phyloP scores from a whole-genome alignment of 2,888 invertebrate species.

The Apamea sordens region DNA sequence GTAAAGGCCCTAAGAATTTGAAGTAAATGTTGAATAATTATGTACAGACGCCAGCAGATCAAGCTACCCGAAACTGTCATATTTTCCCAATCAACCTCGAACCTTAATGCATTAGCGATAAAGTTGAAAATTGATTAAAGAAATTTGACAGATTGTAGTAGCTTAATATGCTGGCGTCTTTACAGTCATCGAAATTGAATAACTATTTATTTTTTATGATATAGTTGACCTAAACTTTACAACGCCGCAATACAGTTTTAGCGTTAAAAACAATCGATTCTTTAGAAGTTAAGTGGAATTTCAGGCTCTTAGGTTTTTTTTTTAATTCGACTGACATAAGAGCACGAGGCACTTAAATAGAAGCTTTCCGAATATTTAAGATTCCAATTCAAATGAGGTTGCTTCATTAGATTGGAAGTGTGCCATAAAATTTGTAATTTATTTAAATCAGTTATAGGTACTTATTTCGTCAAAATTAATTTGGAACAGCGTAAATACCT shows the following conservation, averaged over 20 bases:
- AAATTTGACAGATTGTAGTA: too few relatives aligned
- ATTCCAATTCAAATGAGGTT: slow-evolving; percentile 37
- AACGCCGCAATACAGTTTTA: background rate
- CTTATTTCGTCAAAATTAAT: background rate
- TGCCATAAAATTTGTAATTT: slow-evolving; percentile 31
- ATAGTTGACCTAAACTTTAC: background rate
- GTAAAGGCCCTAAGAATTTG: background rate
- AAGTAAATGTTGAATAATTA: background rate
- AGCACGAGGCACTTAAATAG: too few relatives aligned
- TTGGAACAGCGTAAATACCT: background rate
- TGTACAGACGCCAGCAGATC: too few relatives aligned
- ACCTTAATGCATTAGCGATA: too few relatives aligned
- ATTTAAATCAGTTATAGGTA: slow-evolving; percentile 34
- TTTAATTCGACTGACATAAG: background rate
- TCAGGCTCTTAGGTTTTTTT: background rate
- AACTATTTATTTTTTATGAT: slow-evolving; percentile 1
- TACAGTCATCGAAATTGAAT: background rate
- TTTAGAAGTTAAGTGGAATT: background rate
- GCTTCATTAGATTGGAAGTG: slow-evolving; percentile 2
- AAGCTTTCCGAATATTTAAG: background rate
- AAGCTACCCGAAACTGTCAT: too few relatives aligned
- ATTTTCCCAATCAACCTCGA: too few relatives aligned
- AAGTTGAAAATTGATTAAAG: too few relatives aligned
- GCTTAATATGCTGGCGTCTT: too few relatives aligned
- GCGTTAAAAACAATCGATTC: background rate